A percentile compares a stretch with the other conserved stretches of the same genome.
Conservation (phyloP, 2,888 invertebrate species). For the Oxystoma pomonae region DNA sequence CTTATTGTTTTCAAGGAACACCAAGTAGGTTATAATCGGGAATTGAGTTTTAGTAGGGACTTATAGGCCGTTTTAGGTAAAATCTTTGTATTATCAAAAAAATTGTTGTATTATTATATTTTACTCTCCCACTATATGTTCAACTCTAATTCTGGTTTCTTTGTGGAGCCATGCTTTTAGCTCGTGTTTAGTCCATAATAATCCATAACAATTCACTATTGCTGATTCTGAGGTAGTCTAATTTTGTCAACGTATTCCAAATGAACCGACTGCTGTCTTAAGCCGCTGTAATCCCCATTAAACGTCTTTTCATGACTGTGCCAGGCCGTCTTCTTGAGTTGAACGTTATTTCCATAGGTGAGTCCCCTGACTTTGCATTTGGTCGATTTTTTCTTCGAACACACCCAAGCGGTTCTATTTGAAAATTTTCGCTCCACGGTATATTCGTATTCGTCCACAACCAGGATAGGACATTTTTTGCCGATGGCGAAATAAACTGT, state of each 20-base stretch:
- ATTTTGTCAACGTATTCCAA: conserved; percentile 1
- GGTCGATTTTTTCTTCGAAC: neutral
- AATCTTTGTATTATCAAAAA: too few relatives aligned
- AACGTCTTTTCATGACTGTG: neutral
- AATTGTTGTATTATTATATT: too few relatives aligned
- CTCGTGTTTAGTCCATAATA: too few relatives aligned
- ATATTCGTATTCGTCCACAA: neutral
- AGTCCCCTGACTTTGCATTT: neutral
- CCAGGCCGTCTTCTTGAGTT: neutral
- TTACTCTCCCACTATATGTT: too few relatives aligned
- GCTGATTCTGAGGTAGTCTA: too few relatives aligned
- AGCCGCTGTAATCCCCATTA: neutral
- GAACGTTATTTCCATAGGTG: neutral
- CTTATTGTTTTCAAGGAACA: too few relatives aligned
- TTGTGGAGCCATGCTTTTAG: too few relatives aligned
- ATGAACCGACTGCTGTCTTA: conserved; percentile 4
- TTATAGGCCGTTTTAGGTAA: too few relatives aligned
- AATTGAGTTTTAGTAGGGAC: too few relatives aligned
- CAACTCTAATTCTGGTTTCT: too few relatives aligned
- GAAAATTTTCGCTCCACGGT: neutral
- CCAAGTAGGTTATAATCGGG: too few relatives aligned
- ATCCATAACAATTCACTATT: too few relatives aligned
- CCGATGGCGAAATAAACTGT: neutral
- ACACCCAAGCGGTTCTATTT: neutral
- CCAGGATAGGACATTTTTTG: neutral